A percentile compares a stretch with the other conserved stretches of the same genome.
phyloP scores from a whole-genome alignment of 1,140 invertebrate species.

The Plectrocnemia conspersa region DNA sequence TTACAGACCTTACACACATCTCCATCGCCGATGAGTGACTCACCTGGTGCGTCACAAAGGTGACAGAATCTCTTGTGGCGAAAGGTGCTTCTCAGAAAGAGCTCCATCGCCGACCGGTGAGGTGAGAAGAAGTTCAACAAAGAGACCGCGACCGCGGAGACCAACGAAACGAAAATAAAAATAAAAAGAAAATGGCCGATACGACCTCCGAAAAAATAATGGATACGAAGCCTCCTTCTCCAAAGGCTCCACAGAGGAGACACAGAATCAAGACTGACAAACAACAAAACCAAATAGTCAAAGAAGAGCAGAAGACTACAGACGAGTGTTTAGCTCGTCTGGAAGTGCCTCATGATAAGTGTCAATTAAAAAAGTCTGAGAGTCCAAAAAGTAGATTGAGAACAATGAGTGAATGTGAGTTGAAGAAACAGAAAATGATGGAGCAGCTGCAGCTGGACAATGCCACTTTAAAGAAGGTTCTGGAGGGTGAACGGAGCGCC shows the following conservation, averaged over 20 bases:
- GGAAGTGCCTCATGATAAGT: slow-evolving; percentile 18
- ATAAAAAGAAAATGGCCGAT: slow-evolving; percentile 20
- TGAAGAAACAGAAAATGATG: slow-evolving; percentile 34
- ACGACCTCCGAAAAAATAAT: slow-evolving; percentile 12
- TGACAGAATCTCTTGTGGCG: not conserved
- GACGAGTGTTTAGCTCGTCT: not conserved
- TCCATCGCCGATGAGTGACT: not conserved
- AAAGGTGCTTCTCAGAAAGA: not conserved
- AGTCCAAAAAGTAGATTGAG: slow-evolving; percentile 11
- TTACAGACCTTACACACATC: not conserved
- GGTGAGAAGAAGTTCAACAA: not conserved
- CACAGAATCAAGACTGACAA: slow-evolving; percentile 4
- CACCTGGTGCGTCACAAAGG: not conserved
- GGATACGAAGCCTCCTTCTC: slow-evolving; percentile 6
- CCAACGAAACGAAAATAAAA: slow-evolving; percentile 23
- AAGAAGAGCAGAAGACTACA: not conserved
- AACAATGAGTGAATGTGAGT: slow-evolving; percentile 17
- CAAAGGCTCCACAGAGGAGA: slow-evolving; percentile 14
- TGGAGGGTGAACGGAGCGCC: slow-evolving; percentile 53
- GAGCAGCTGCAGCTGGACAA: slow-evolving; percentile 50
- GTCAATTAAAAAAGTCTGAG: slow-evolving; percentile 20
- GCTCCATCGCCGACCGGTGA: not conserved
- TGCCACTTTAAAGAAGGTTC: slow-evolving; percentile 47
- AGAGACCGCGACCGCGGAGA: slow-evolving; percentile 30
- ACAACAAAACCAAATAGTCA: not conserved